A percentile compares a stretch with the other conserved stretches of the same genome.
Evolutionary conservation across 2,888 invertebrate genomes (phyloP).

Genomic region (Plutella xylostella): DNA sequence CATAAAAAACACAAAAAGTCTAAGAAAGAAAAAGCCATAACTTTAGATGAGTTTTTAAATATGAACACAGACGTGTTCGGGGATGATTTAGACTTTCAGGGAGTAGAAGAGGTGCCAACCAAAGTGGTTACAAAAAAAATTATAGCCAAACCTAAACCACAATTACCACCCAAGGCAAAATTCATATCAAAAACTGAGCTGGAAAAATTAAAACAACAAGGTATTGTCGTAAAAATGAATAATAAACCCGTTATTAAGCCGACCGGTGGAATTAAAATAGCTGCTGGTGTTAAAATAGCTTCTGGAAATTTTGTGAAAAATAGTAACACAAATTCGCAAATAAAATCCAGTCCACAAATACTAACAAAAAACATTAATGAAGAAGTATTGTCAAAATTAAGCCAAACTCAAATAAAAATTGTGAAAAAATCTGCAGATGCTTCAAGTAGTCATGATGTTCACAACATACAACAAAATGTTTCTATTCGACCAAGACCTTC

Average conservation of each 20-base stretch:
- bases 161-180: slow-evolving; percentile 20
- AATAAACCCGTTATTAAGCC: too few species aligned
- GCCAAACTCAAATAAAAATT: slow-evolving; percentile 54
- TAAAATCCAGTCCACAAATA: background rate
- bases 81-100: slow-evolving; percentile 54
- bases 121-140: slow-evolving; percentile 43
- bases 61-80: slow-evolving; percentile 65
- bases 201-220: slow-evolving; percentile 51
- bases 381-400: slow-evolving; percentile 44
- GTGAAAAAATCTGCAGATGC: slow-evolving; percentile 33
- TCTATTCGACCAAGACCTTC: background rate
- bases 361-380: slow-evolving; percentile 26
- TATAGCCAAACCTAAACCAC: slow-evolving; percentile 26
- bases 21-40: slow-evolving; percentile 55
- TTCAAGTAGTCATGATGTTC: background rate
- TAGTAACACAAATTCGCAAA: background rate
- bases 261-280: slow-evolving; percentile 1
- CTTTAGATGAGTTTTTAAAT: slow-evolving; percentile 57
- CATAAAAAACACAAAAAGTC: slow-evolving; percentile 60
- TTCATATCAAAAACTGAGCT: slow-evolving; percentile 32
- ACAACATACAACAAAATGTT: background rate
- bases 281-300: background rate
- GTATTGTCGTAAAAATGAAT: slow-evolving; percentile 16
- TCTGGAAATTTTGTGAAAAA: background rate
- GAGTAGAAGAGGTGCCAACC: slow-evolving; percentile 58